Conservation (phyloP, 1,140 invertebrate species). For the Drosophila melanica region DNA sequence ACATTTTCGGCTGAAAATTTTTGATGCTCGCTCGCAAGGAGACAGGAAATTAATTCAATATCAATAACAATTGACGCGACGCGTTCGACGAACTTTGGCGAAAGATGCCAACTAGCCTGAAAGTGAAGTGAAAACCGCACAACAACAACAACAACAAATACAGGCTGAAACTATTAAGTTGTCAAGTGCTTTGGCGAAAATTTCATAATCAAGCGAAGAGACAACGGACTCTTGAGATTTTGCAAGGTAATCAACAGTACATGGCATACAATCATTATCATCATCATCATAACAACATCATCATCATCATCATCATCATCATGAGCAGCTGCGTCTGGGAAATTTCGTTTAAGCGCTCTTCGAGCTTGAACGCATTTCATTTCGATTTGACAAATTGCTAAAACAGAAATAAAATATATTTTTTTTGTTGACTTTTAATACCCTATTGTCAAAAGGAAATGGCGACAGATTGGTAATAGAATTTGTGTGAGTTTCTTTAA, state of each 20-base stretch:
- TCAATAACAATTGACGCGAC: constrained; percentile 39
- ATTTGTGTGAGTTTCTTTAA: too few species aligned
- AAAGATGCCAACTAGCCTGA: constrained; percentile 35
- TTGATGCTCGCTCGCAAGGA: background rate
- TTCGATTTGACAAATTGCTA: background rate
- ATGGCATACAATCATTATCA: constrained; percentile 1
- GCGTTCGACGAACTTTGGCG: constrained; percentile 36
- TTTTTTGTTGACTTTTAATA: too few species aligned
- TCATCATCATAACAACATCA: constrained; percentile 9
- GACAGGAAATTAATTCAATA: constrained; percentile 66
- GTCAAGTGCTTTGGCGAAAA: constrained; percentile 42
- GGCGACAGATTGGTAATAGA: too few species aligned
- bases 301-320: constrained; percentile 2
- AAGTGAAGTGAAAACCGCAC: constrained; percentile 47
- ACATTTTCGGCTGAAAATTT: background rate
- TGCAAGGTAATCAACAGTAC: constrained; percentile 36
- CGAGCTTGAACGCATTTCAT: constrained; percentile 1
- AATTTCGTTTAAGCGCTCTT: background rate
- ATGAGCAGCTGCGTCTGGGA: background rate
- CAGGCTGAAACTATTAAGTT: constrained; percentile 31
- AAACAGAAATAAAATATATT: too few species aligned
- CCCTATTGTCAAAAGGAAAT: too few species aligned
- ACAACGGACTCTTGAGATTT: constrained; percentile 4
- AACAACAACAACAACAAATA: background rate
- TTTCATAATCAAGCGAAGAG: constrained; percentile 31